phyloP scores from a whole-genome alignment of 2,113 vertebrate species.

The Actenoides lindsayi region DNA sequence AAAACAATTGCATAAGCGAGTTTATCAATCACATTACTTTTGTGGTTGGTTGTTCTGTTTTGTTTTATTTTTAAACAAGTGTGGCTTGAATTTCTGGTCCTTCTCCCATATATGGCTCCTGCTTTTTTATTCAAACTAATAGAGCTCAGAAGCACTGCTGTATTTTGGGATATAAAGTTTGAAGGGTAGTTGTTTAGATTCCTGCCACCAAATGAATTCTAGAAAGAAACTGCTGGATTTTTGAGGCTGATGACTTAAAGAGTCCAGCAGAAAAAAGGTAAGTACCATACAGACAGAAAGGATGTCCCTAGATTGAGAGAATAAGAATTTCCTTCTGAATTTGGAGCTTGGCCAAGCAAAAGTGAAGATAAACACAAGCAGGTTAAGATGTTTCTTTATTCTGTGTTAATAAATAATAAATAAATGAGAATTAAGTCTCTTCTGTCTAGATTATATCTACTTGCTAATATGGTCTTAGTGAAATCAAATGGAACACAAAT shows the following conservation, averaged over 20 bases:
- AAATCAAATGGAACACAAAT: conserved; percentile 14
- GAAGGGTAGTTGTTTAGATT: background rate
- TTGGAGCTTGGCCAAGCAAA: background rate
- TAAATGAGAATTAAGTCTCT: conserved; percentile 5
- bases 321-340: background rate
- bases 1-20: background rate
- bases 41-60: background rate
- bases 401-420: conserved; percentile 12
- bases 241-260: background rate
- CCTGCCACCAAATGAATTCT: conserved; percentile 5
- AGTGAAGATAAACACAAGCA: conserved; percentile 12
- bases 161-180: background rate
- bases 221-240: background rate
- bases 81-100: background rate
- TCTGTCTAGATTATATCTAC: conserved; percentile 8
- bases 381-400: conserved; percentile 35
- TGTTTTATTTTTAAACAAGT: background rate
- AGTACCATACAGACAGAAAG: background rate
- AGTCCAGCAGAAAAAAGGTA: background rate
- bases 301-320: background rate
- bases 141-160: background rate
- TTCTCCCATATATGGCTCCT: background rate
- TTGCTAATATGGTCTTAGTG: background rate
- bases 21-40: background rate
- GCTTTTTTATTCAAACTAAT: conserved; percentile 12